These are phyloP conservation scores for Podarcis cretensis DNA, from an alignment of 2,113 vertebrate genomes.

Conservation along the genomic window DNA sequence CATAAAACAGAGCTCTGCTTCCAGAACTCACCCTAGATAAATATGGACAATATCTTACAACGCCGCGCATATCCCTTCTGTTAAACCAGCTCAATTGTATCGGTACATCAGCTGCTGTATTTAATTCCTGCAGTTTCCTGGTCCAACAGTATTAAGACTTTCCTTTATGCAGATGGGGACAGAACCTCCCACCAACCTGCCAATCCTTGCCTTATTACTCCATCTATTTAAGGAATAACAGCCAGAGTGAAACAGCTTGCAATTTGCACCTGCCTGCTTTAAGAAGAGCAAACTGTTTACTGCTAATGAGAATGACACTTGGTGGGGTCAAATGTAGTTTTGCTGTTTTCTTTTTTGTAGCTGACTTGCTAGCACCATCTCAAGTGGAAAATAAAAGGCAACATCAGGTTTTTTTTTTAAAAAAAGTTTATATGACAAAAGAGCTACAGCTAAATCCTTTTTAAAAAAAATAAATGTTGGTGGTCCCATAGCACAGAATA, in stretches of 20 bases:
- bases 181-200: constrained; percentile 57
- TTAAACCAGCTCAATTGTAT: not conserved
- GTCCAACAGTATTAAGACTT: constrained; percentile 57
- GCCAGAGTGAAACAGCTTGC: constrained; percentile 72
- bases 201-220: constrained; percentile 59
- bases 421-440: not conserved
- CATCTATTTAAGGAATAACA: constrained; percentile 63
- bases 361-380: constrained; percentile 12
- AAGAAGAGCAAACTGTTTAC: constrained; percentile 53
- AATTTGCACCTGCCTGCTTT: constrained; percentile 76
- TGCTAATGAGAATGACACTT: constrained; percentile 55
- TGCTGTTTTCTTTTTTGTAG: constrained; percentile 8
- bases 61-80: constrained; percentile 29
- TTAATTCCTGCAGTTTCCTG: constrained; percentile 68
- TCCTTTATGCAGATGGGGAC: constrained; percentile 62
- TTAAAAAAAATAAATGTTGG: not conserved
- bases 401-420: not conserved
- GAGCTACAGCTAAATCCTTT: not conserved
- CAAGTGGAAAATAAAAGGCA: constrained; percentile 33
- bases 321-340: constrained; percentile 20
- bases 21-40: not conserved
- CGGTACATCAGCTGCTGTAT: constrained; percentile 45
- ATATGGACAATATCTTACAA: constrained; percentile 14
- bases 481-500: not conserved
- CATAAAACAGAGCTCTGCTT: constrained; percentile 43